phyloP scores from a whole-genome alignment of 2,888 invertebrate genomes.

The Pharmacophagus antenor region DNA sequence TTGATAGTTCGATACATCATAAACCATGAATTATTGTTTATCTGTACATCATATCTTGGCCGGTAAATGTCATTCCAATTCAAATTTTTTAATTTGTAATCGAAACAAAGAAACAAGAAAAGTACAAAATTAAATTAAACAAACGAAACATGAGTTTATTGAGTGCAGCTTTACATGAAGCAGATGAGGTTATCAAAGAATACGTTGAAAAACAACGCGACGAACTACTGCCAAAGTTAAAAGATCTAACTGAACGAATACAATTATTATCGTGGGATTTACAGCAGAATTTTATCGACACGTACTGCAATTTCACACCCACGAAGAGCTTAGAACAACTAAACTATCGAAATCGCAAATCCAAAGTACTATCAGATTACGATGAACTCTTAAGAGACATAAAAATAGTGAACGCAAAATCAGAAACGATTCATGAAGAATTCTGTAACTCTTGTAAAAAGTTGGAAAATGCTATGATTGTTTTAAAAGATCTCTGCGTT shows the following conservation, averaged over 20 bases:
- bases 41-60: not conserved
- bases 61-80: not conserved
- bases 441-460: slow-evolving; percentile 51
- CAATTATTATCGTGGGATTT: slow-evolving; percentile 67
- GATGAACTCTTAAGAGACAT: slow-evolving; percentile 45
- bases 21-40: too few relatives aligned
- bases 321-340: slow-evolving; percentile 70
- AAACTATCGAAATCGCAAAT: slow-evolving; percentile 63
- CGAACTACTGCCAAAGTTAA: slow-evolving; percentile 52
- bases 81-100: slow-evolving; percentile 18
- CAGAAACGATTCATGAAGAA: slow-evolving; percentile 51
- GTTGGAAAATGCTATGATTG: slow-evolving; percentile 46
- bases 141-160: slow-evolving; percentile 61
- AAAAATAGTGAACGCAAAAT: slow-evolving; percentile 45
- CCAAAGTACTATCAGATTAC: slow-evolving; percentile 54
- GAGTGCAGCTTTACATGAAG: slow-evolving; percentile 64
- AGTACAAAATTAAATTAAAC: not conserved
- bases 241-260: slow-evolving; percentile 60
- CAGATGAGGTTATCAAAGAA: slow-evolving; percentile 54
- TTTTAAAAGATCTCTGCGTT: slow-evolving; percentile 53
- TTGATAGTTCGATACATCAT: too few relatives aligned
- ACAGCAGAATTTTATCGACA: slow-evolving; percentile 66
- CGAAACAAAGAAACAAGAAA: too few relatives aligned
- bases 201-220: slow-evolving; percentile 59
- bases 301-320: slow-evolving; percentile 57